Evolutionary conservation across 2,888 invertebrate genomes (phyloP).

Genomic region (Thecophora atra): DNA sequence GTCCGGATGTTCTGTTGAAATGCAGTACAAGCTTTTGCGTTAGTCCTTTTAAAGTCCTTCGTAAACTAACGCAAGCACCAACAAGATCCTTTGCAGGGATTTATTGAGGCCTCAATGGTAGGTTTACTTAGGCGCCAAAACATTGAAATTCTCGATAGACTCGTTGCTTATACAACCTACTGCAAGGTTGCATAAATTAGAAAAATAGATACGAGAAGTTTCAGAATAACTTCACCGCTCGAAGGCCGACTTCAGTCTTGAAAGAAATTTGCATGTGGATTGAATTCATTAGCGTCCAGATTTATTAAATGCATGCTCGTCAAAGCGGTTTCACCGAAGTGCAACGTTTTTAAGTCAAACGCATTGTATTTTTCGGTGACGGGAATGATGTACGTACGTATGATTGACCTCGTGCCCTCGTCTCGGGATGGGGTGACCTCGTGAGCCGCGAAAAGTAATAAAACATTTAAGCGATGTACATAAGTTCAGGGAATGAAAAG

Average conservation of each 20-base stretch:
- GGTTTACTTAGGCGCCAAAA: background rate
- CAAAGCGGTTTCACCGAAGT: too few species aligned
- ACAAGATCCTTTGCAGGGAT: background rate
- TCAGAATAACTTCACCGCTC: background rate
- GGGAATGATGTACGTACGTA: too few species aligned
- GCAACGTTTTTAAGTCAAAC: too few species aligned
- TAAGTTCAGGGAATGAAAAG: too few species aligned
- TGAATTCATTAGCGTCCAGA: slow-evolving; percentile 15
- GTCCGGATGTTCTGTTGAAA: background rate
- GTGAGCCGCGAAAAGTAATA: too few species aligned
- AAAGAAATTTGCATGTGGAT: slow-evolving; percentile 25
- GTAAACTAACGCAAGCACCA: background rate
- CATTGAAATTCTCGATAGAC: background rate
- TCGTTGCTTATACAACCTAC: background rate
- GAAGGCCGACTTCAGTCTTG: background rate
- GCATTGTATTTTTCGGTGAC: too few species aligned
- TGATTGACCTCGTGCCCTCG: too few species aligned
- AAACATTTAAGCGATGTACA: too few species aligned
- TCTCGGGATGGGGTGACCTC: too few species aligned
- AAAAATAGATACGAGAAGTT: background rate
- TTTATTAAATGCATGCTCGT: background rate
- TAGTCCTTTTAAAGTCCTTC: background rate
- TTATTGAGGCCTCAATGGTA: background rate
- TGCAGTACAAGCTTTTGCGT: too few species aligned
- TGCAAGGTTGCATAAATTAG: slow-evolving; percentile 6